Percentiles rank a stretch among this genome's conserved stretches.
Conservation (phyloP, 2,888 invertebrate species). For the Lysandra coridon region DNA sequence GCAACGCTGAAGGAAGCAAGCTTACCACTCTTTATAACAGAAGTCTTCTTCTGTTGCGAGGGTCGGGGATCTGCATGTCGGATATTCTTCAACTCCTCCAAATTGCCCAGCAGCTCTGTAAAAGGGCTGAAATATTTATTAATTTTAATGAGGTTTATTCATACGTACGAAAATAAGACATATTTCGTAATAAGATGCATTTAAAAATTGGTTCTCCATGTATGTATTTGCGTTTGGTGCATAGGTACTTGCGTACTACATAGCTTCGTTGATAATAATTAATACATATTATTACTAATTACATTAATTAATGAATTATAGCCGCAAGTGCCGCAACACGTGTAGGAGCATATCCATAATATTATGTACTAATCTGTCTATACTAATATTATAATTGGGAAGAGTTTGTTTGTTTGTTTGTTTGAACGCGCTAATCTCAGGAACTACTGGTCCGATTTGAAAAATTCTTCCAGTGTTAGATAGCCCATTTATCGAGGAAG, state of each 20-base stretch:
- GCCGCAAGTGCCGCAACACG: neutral
- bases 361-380: neutral
- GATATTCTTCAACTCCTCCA: constrained; percentile 82
- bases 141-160: neutral
- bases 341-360: neutral
- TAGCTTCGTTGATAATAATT: neutral
- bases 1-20: too few relatives aligned
- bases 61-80: constrained; percentile 63
- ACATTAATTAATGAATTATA: neutral
- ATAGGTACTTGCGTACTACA: neutral
- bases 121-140: constrained; percentile 80
- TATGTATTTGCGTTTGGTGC: too few relatives aligned
- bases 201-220: neutral
- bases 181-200: neutral
- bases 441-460: too few relatives aligned
- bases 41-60: constrained; percentile 61
- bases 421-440: too few relatives aligned
- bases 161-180: neutral
- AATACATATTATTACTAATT: neutral
- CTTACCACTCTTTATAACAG: constrained; percentile 61
- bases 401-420: too few relatives aligned
- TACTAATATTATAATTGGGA: too few relatives aligned
- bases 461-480: too few relatives aligned
- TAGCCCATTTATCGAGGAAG: too few relatives aligned
- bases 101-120: constrained; percentile 90